phyloP scores from a whole-genome alignment of 37 sponge, comb jelly and placozoan genomes.

The Aphrocallistes beatrix region DNA sequence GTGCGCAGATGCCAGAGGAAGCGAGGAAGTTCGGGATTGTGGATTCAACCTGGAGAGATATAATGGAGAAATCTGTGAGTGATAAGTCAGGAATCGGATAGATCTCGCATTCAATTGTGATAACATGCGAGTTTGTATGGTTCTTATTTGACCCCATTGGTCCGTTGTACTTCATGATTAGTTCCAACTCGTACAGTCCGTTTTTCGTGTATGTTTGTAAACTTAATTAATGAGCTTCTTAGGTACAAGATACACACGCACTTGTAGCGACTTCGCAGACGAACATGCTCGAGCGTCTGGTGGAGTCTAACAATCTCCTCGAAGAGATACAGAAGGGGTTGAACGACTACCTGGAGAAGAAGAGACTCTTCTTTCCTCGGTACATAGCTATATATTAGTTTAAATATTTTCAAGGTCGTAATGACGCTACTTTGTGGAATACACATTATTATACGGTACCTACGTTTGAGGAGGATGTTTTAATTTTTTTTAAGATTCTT shows the following conservation, averaged over 20 bases:
- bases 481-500: slow-evolving; percentile 45
- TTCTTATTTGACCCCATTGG: not conserved
- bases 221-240: too few relatives aligned
- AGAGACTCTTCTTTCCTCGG: slow-evolving; percentile 90
- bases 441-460: not conserved
- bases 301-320: slow-evolving; percentile 71
- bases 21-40: slow-evolving; percentile 90
- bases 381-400: not conserved
- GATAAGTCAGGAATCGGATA: not conserved
- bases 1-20: slow-evolving; percentile 98
- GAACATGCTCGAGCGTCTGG: slow-evolving; percentile 63
- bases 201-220: too few relatives aligned
- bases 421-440: not conserved
- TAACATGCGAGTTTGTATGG: not conserved
- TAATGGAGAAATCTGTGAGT: slow-evolving; percentile 78
- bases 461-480: too few relatives aligned
- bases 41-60: slow-evolving; percentile 71
- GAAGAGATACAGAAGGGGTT: slow-evolving; percentile 96
- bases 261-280: slow-evolving; percentile 59
- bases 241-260: slow-evolving; percentile 67
- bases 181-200: too few relatives aligned
- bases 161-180: too few relatives aligned
- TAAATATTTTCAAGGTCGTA: not conserved
- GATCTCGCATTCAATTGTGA: not conserved
- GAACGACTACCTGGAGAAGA: slow-evolving; percentile 95